Evolutionary conservation across 1,140 invertebrate genomes (phyloP).

Genomic region (Calycopis cecrops): DNA sequence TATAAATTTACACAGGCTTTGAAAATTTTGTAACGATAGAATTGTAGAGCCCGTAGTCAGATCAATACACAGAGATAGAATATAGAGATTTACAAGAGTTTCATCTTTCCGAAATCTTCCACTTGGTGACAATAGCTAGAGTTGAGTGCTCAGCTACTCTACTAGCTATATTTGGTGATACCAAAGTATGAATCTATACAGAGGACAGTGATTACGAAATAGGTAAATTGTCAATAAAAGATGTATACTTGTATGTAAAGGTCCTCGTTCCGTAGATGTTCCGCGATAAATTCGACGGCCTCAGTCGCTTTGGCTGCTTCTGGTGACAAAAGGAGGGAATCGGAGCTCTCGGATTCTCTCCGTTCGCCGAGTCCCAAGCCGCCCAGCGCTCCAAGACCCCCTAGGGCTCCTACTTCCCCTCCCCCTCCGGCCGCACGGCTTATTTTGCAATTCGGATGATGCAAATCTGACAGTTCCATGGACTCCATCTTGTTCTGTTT

Average conservation of each 20-base stretch:
- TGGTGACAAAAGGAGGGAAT: constrained; percentile 91
- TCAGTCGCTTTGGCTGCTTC: constrained; percentile 97
- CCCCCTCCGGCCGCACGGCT: constrained; percentile 88
- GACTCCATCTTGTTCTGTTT: constrained; percentile 90
- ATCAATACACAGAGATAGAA: too few relatives aligned
- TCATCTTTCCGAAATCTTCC: too few relatives aligned
- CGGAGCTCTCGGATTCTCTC: constrained; percentile 92
- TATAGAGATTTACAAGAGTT: too few relatives aligned
- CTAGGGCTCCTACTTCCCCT: constrained; percentile 79
- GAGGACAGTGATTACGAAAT: too few relatives aligned
- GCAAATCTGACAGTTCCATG: constrained; percentile 95
- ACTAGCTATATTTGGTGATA: too few relatives aligned
- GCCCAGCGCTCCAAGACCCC: constrained; percentile 70
- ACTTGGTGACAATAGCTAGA: too few relatives aligned
- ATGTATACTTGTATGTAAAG: constrained; percentile 93
- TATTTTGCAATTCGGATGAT: constrained; percentile 97
- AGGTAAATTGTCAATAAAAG: not conserved
- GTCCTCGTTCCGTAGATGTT: constrained; percentile 97
- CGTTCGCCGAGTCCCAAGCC: constrained; percentile 78
- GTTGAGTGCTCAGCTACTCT: too few relatives aligned
- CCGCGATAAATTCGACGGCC: constrained; percentile 98
- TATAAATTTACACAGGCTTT: too few relatives aligned
- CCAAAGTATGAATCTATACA: too few relatives aligned
- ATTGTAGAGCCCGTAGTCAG: too few relatives aligned
- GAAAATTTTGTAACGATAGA: too few relatives aligned